Base-by-base conservation (phyloP, 2,888 invertebrate species). In the Lomographa bimaculata region DNA sequence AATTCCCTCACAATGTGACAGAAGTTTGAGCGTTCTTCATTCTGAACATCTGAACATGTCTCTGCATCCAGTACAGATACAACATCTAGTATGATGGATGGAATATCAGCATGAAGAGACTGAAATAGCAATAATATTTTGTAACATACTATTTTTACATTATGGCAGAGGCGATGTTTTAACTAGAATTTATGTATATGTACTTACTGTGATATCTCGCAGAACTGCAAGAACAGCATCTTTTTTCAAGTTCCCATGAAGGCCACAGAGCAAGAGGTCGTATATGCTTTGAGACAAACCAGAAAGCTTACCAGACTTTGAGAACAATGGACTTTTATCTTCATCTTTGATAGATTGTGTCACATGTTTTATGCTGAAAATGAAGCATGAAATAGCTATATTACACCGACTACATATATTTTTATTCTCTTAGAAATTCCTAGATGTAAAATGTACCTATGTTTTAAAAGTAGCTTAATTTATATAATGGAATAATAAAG, bases 51-150 rank as follows among this genome's bases (percentile, higher is more conserved):
- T 20, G 91, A 87, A 28, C 91, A 90, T 5, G 95, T 94, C 79
- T 97, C 96, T 17, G 95, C 93, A 89, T 98, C 97, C 46, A 96
- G 91, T 39, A 97, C 91, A 68, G 95, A 94, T 45, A 97, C 91
- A 41, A 97, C 93, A 81, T 98, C 98, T 65, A 97, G 90, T 47
- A 97, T 91, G 38, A 96, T 91, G 14, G 96, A 96, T 44, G 96
- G 94, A 62, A 97, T 90, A 66, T 96, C 96, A 53, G 91, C 91
- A 83, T 97, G 95, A 47, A 94, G 79, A 39, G 86, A 83, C 96
- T 97, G 78, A 27, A 91, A 66, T 14, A 16, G 8, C 5, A 45
- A 30, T 16, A 36, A 30, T 14, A 14, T 14, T 4, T 3, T 14
- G 14, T 14, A 14, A n/a, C 4, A 4, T 14, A 14, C 4, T 3